Conservation (phyloP, 2,888 invertebrate genomes). For the Lacanobia wlatinum region DNA sequence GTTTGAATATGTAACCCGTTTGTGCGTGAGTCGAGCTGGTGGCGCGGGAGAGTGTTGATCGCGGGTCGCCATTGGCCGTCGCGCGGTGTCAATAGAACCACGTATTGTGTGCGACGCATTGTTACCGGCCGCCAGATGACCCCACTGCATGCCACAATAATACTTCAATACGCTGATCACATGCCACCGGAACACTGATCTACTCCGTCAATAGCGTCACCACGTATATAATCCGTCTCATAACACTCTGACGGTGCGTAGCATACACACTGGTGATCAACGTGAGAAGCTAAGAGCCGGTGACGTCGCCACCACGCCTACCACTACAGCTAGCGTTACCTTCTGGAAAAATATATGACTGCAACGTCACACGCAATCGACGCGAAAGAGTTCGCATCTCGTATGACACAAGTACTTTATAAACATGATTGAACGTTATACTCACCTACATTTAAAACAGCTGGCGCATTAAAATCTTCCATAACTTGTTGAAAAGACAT, state of each 20-base stretch:
- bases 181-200: constrained; percentile 67
- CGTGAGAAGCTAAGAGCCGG: constrained; percentile 41
- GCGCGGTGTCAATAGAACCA: constrained; percentile 75
- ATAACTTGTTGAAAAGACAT: neutral
- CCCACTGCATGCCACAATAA: constrained; percentile 78
- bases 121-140: constrained; percentile 79
- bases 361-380: constrained; percentile 19
- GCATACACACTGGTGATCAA: constrained; percentile 44
- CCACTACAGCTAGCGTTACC: constrained; percentile 14
- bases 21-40: constrained; percentile 38
- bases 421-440: constrained; percentile 12
- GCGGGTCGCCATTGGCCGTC: constrained; percentile 59
- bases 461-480: constrained; percentile 3
- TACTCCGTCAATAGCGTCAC: constrained; percentile 62
- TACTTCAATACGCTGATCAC: constrained; percentile 74
- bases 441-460: constrained; percentile 15
- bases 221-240: constrained; percentile 42
- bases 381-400: constrained; percentile 15
- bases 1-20: constrained; percentile 45
- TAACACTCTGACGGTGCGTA: constrained; percentile 46
- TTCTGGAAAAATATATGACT: constrained; percentile 38
- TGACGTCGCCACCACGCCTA: constrained; percentile 56
- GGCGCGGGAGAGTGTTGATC: constrained; percentile 54
- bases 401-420: constrained; percentile 28
- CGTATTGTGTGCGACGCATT: constrained; percentile 78